Base-by-base conservation (phyloP, 1,140 invertebrate genomes). In the Drosophila seguyi region DNA sequence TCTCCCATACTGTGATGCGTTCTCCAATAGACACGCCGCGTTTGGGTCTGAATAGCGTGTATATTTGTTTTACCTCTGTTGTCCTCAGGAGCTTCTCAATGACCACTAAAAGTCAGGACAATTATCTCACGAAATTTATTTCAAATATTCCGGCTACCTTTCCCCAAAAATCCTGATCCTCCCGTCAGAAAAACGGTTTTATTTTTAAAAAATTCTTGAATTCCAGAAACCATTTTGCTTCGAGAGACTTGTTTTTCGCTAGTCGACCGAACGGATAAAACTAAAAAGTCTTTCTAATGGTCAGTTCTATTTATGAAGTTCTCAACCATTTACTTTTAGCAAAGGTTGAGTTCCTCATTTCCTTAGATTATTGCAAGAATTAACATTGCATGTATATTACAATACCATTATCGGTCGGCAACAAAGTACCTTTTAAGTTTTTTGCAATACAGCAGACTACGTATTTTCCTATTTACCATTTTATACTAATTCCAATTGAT, bases 81-180 rank as follows among this genome's bases (percentile, higher is more conserved):
- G 96, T 97, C 22, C 97, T 93, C 10, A 98, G 91, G 14, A 98
- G 86, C 90, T 98, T 98, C 93, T 97, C 97, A 25, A 97, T 95
- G 6, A 97, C 92, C 4, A 94, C 45, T 47, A 8, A 47, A 47
- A 27, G 7, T 16, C 22, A n/a, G 7, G 3, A n/a, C 6, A 0
- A 25, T 47, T 25, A 47, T 1, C 42, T 45, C 42, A 4, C 3
- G 22, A 47, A n/a, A 25, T n/a, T n/a, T 25, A 25, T 47, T 18
- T 42, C 1, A 22, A 45, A 4, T 14, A 22, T 8, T 16, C 14
- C 6, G 14, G 3, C 25, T 47, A 47, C 45, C 94, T 72, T 62
- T 76, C 20, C 79, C 79, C 22, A 81, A 27, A 56, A 76, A 81
- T 63, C 79, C 79, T 7, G 60, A 81, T 10, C 45, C 78, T 11